Evolutionary conservation across 2,113 vertebrate species (phyloP), one percentile per base, ranked within the genome.

Genomic region (Pterocles burchelli): DNA sequence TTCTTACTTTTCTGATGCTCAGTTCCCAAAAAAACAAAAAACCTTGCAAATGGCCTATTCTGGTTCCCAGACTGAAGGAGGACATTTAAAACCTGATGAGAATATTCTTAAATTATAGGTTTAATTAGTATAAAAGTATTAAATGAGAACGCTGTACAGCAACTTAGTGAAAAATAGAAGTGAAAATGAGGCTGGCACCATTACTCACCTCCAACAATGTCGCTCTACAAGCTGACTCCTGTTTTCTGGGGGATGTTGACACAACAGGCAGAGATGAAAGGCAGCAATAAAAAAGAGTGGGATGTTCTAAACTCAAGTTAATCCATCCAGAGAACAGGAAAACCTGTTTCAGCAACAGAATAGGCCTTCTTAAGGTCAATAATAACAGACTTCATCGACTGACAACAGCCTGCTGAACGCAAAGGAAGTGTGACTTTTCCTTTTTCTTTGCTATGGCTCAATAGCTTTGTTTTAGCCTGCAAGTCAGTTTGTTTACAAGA

Each of bases 351-450:
- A 80, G 63, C 59, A 79, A 95, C 52, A 91, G 90, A 91, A 90
- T 48, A 89, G 43, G 33, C 38, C 59, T 81, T 77, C 54, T 85
- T 90, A 70, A 57, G 55, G 51, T 54, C 78, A 80, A 17, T 49
- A 77, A 71, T 28, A 77, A 52, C 46, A 73, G 63, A 55, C 26
- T 90, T 66, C 21, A n/a, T 67, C 1, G 0, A 83, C 85, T 59
- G 68, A 46, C 59, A 77, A 41, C n/a, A 85, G n/a, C 21, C 72
- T 58, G 54, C 71, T 63, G 75, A 90, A 63, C 59, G 52, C 73
- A 92, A 84, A 92, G 63, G 83, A 83, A 93, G 36, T n/a, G 65
- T 67, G 61, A 93, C 83, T 95, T 90, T 94, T 91, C 75, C 89
- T 88, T 95, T 91, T 80, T 77, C 43, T 94, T 94, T 66, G 29